Conservation (phyloP, 2,888 invertebrate genomes). For the Bruchidius siliquastri region DNA sequence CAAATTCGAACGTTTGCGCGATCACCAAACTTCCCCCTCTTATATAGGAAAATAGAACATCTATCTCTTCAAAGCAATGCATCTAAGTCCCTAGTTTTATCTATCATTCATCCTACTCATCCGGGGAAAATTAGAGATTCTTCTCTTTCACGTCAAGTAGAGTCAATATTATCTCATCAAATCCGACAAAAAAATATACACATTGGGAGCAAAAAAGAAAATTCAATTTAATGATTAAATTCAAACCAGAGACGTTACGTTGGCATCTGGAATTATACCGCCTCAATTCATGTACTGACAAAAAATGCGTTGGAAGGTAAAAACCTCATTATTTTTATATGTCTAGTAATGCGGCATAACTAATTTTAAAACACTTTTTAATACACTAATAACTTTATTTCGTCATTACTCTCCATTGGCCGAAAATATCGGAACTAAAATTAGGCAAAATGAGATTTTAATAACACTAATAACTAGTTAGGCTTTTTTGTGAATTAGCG, state of each 20-base stretch:
- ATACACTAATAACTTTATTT: slow-evolving; percentile 10
- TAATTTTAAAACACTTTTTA: slow-evolving; percentile 8
- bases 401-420: slow-evolving; percentile 6
- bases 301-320: background rate
- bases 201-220: background rate
- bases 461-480: background rate
- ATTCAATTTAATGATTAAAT: background rate
- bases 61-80: too few relatives aligned
- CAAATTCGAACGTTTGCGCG: too few relatives aligned
- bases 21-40: too few relatives aligned
- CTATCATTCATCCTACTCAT: too few relatives aligned
- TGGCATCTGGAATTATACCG: background rate
- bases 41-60: too few relatives aligned
- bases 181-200: background rate
- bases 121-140: too few relatives aligned
- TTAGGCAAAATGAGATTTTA: background rate
- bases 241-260: background rate
- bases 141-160: too few relatives aligned
- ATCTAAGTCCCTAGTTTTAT: too few relatives aligned
- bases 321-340: background rate
- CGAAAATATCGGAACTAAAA: background rate
- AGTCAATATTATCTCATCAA: too few relatives aligned
- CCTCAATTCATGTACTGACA: background rate
- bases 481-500: background rate
- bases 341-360: slow-evolving; percentile 2